Percentiles rank a stretch among this genome's conserved stretches.
phyloP scores from a whole-genome alignment of 1,140 invertebrate genomes.

The Dreissena rostriformis region DNA sequence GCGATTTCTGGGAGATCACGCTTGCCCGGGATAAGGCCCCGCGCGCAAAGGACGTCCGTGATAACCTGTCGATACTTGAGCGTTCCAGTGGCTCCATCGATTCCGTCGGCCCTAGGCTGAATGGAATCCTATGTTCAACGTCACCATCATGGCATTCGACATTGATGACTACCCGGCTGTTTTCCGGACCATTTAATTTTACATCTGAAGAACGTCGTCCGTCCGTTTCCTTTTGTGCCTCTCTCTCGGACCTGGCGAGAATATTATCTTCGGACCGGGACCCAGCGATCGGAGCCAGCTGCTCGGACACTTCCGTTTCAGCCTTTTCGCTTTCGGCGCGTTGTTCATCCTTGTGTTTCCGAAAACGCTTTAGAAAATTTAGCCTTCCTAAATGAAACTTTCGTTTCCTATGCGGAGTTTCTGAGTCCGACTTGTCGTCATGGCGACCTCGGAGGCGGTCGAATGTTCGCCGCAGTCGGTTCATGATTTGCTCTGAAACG shows the following conservation, averaged over 20 bases:
- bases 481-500: background rate
- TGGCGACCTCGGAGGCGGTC: background rate
- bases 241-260: background rate
- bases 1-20: conserved; percentile 20
- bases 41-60: conserved; percentile 4
- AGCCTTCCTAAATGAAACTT: background rate
- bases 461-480: background rate
- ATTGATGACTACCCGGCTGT: conserved; percentile 6
- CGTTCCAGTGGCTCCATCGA: background rate
- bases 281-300: background rate
- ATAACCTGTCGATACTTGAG: background rate
- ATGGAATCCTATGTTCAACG: background rate
- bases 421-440: background rate
- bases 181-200: background rate
- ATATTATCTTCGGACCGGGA: conserved; percentile 5
- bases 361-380: background rate
- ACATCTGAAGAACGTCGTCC: too few relatives aligned
- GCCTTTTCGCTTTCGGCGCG: background rate
- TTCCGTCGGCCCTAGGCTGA: background rate
- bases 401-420: background rate
- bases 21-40: background rate
- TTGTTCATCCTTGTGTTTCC: background rate
- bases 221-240: background rate
- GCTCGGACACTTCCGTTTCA: background rate
- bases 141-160: conserved; percentile 30